These are phyloP conservation scores for Dexiosoma caninum DNA, from an alignment of 2,888 invertebrate species.

Conservation along the genomic window DNA sequence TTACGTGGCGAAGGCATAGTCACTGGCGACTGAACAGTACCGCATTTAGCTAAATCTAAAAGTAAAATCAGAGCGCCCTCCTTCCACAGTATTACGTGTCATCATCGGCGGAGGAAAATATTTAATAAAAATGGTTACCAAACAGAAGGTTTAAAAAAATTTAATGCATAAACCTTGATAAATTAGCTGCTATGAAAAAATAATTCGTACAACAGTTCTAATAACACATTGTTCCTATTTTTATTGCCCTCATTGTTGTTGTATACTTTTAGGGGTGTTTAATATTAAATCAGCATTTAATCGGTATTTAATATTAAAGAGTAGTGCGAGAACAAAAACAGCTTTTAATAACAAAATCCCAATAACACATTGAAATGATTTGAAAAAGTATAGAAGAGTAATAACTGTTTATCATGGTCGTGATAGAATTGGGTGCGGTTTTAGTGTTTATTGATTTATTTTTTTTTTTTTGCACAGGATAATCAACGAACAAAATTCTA, in stretches of 20 bases:
- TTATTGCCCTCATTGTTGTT: no score
- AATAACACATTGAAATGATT: constrained; percentile 25
- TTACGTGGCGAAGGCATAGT: no score
- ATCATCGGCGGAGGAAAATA: no score
- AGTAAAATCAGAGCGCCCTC: no score
- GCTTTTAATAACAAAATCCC: neutral
- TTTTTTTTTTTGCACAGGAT: constrained; percentile 7
- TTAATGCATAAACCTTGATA: no score
- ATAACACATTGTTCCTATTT: neutral
- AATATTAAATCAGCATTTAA: neutral
- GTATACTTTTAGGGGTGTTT: constrained; percentile 1
- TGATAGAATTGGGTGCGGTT: constrained; percentile 51
- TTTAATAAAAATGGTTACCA: no score
- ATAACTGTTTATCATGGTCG: constrained; percentile 47
- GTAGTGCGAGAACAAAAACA: neutral
- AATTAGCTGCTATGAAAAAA: neutral
- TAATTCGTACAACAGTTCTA: neutral
- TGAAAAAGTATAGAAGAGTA: neutral
- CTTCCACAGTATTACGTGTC: no score
- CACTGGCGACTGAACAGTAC: no score
- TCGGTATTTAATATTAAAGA: no score
- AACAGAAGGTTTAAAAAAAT: no score
- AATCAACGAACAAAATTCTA: constrained; percentile 6
- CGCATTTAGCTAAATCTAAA: no score
- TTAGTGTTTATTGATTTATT: constrained; percentile 48